These are phyloP conservation scores for Eudyptes chrysolophus DNA, from an alignment of 2,113 vertebrate species.

Conservation along the genomic window DNA sequence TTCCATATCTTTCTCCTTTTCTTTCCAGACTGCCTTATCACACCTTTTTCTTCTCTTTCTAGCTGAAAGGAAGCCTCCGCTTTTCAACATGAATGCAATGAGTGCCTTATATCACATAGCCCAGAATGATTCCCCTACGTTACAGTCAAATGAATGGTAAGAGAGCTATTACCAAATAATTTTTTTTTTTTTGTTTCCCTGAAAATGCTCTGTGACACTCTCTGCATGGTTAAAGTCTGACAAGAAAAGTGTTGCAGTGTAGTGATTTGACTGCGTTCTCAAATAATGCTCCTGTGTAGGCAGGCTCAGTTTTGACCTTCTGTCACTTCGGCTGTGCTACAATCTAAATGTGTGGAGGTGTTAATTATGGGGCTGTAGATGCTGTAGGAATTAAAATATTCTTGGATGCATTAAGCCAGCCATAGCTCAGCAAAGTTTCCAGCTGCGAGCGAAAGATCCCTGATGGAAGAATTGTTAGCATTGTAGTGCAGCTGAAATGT, in stretches of 20 bases:
- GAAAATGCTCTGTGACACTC: not conserved
- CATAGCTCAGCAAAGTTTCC: not conserved
- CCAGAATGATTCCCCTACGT: conserved; percentile 95
- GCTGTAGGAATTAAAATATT: not conserved
- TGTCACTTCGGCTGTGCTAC: not conserved
- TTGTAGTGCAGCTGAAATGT: not conserved
- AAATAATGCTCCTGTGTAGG: not conserved
- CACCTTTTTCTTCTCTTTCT: conserved; percentile 50
- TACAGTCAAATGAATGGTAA: conserved; percentile 98
- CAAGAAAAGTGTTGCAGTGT: not conserved
- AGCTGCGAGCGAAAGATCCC: not conserved
- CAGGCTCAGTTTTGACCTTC: conserved; percentile 8
- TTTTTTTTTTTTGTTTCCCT: not conserved
- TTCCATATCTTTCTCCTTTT: conserved; percentile 11
- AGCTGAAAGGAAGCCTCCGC: conserved; percentile 98
- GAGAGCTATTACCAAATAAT: conserved; percentile 7
- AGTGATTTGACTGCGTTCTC: not conserved
- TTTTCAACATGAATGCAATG: conserved; percentile 99
- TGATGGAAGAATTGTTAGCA: not conserved
- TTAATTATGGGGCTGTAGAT: not conserved
- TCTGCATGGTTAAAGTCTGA: not conserved
- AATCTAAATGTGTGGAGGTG: not conserved
- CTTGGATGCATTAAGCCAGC: not conserved
- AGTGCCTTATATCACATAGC: conserved; percentile 99
- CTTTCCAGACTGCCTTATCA: conserved; percentile 34